These are phyloP conservation scores for Dasypus novemcinctus DNA, from an alignment of 2,113 vertebrate genomes.

Conservation along the genomic window DNA sequence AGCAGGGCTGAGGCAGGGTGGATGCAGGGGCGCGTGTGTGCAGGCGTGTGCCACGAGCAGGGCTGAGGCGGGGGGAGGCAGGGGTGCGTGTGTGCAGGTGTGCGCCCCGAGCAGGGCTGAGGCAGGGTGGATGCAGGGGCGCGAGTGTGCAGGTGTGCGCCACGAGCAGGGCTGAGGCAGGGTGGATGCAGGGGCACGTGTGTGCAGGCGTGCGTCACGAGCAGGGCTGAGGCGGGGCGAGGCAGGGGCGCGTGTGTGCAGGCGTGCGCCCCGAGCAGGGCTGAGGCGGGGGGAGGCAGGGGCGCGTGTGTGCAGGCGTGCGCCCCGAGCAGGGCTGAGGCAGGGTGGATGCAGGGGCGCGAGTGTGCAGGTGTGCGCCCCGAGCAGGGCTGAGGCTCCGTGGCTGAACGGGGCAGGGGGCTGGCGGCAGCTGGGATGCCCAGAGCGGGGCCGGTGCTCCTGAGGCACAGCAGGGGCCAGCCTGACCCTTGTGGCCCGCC, in stretches of 20 bases:
- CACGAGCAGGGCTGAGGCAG: neutral
- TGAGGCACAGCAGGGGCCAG: neutral
- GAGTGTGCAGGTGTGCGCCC: too few species aligned
- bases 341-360: too few species aligned
- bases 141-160: too few species aligned
- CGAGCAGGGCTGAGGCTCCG: neutral
- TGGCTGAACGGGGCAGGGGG: neutral
- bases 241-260: neutral
- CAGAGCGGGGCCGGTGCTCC: neutral
- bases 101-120: neutral
- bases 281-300: neutral
- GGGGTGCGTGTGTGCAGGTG: too few species aligned
- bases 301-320: too few species aligned
- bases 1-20: neutral
- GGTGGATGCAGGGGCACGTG: too few species aligned
- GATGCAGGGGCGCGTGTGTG: too few species aligned
- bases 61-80: neutral
- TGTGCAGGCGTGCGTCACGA: fast-evolving
- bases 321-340: neutral
- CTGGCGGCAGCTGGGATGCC: neutral
- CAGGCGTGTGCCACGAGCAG: neutral
- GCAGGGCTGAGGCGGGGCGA: neutral
- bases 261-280: neutral
- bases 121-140: too few species aligned
- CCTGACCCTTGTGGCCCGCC: neutral